Evolutionary conservation across 2,113 vertebrate genomes (phyloP).

Genomic region (Corvus hawaiiensis): DNA sequence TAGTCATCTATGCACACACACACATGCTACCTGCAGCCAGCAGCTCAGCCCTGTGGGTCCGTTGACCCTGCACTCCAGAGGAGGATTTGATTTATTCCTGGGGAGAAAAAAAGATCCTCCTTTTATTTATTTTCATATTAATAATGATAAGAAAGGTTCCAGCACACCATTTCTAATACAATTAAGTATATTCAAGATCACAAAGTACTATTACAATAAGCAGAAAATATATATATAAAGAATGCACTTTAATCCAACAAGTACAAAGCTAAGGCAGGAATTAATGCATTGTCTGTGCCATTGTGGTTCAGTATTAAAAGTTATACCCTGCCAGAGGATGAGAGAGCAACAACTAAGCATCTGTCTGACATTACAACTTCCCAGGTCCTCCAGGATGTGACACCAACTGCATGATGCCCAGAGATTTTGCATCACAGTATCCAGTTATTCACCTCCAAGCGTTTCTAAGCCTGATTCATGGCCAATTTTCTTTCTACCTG

Average conservation of each 20-base stretch:
- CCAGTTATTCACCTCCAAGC: background rate
- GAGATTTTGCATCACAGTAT: background rate
- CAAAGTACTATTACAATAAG: constrained; percentile 23
- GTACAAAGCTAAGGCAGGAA: background rate
- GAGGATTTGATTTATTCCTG: constrained; percentile 7
- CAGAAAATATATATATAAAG: constrained; percentile 42
- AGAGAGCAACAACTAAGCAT: background rate
- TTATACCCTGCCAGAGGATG: background rate
- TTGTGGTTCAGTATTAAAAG: background rate
- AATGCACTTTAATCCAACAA: constrained; percentile 38
- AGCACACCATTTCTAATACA: constrained; percentile 50
- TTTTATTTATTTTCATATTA: constrained; percentile 12
- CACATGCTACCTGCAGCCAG: background rate
- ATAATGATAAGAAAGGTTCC: background rate
- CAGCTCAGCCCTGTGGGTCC: constrained; percentile 7
- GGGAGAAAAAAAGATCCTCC: background rate
- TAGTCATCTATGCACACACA: background rate
- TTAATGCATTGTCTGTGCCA: constrained; percentile 37
- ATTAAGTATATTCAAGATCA: constrained; percentile 41
- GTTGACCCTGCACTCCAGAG: background rate
- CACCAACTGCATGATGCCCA: background rate
- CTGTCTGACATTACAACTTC: background rate
- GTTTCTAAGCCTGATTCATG: background rate
- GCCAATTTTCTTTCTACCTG: background rate
- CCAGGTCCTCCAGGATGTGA: background rate